Percentiles rank a stretch among this genome's conserved stretches.
phyloP scores from a whole-genome alignment of 2,113 vertebrate species.

The Oplegnathus fasciatus region DNA sequence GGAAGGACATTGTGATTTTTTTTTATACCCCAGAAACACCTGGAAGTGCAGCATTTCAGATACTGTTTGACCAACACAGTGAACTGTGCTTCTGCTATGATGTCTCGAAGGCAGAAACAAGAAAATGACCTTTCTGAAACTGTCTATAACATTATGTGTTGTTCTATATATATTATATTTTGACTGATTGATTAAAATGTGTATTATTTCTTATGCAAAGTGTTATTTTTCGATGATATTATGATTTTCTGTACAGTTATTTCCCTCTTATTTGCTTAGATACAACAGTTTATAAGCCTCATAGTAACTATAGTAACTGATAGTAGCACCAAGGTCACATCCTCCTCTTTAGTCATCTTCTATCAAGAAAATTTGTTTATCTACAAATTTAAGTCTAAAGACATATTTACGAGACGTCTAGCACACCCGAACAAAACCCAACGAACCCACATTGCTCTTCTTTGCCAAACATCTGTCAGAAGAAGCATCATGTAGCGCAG shows the following conservation, averaged over 20 bases:
- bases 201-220: background rate
- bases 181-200: background rate
- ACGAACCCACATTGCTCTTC: background rate
- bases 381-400: background rate
- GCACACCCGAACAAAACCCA: background rate
- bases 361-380: background rate
- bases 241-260: background rate
- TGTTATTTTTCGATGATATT: background rate
- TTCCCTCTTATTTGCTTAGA: background rate
- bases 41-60: background rate
- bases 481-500: constrained; percentile 1
- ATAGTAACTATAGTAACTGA: background rate
- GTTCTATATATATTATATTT: background rate
- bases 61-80: background rate
- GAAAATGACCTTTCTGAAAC: background rate
- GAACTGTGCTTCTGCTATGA: background rate
- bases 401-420: background rate
- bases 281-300: too few relatives aligned
- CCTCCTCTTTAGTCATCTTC: background rate
- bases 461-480: constrained; percentile 24
- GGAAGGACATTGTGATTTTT: background rate
- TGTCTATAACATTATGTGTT: background rate
- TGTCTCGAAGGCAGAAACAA: background rate
- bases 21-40: background rate
- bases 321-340: too few relatives aligned